phyloP scores from a whole-genome alignment of 2,888 invertebrate species.

The Allolobophora icterica region DNA sequence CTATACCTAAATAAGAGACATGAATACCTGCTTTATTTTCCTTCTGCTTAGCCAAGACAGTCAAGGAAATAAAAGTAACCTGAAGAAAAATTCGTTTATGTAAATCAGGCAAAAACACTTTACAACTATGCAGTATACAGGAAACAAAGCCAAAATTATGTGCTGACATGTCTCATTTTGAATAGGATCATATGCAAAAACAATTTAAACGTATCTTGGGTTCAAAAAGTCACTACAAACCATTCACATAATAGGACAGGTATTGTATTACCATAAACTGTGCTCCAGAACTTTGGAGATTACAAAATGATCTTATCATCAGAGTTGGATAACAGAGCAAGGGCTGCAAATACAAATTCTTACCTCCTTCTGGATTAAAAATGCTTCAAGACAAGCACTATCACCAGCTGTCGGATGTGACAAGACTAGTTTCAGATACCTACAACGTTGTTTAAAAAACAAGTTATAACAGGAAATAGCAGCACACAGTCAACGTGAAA shows the following conservation, averaged over 20 bases:
- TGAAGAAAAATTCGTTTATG: background rate
- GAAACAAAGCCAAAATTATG: background rate
- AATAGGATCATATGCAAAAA: background rate
- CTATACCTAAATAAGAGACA: background rate
- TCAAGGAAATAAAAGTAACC: background rate
- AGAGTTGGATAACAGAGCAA: background rate
- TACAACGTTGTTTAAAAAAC: constrained; percentile 47
- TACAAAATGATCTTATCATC: background rate
- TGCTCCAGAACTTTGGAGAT: too few relatives aligned
- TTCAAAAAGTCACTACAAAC: background rate
- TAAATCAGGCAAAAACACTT: background rate
- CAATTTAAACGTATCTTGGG: background rate
- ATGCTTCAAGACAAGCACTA: constrained; percentile 58
- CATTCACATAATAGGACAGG: background rate
- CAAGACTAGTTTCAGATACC: constrained; percentile 61
- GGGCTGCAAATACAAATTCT: constrained; percentile 37
- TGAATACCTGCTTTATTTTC: background rate
- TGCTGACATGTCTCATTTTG: background rate
- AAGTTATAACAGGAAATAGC: background rate
- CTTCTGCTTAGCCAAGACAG: background rate
- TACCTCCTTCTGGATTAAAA: constrained; percentile 63
- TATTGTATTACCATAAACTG: background rate
- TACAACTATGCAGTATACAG: background rate
- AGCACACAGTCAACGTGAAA: background rate
- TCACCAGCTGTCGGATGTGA: constrained; percentile 61